These are phyloP conservation scores for Scopus umbretta DNA, from an alignment of 2,113 vertebrate species.

Conservation along the genomic window DNA sequence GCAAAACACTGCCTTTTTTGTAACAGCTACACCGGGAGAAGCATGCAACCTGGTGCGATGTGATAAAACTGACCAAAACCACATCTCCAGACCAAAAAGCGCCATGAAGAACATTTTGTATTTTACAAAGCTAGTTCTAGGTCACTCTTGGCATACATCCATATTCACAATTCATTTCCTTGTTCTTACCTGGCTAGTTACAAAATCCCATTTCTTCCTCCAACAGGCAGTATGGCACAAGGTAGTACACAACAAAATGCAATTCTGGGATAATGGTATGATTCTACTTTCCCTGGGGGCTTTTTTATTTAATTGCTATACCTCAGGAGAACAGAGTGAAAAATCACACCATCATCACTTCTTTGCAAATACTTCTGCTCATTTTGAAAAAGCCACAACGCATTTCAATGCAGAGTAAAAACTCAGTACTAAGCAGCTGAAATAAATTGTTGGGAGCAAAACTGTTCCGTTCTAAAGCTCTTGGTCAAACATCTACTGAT, in stretches of 20 bases:
- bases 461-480: background rate
- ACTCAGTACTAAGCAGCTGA: background rate
- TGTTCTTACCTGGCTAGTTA: background rate
- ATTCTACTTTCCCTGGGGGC: background rate
- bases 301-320: background rate
- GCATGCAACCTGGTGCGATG: background rate
- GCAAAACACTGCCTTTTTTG: background rate
- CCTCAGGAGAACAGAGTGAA: background rate
- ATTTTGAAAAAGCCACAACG: background rate
- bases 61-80: background rate
- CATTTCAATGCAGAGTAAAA: background rate
- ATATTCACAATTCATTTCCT: background rate
- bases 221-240: background rate
- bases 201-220: background rate
- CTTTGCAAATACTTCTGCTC: background rate
- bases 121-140: background rate
- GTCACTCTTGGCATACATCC: background rate
- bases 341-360: background rate
- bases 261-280: background rate
- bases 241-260: background rate
- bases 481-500: background rate
- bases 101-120: background rate
- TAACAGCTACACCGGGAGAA: background rate
- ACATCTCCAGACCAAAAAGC: background rate
- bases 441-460: constrained; percentile 3